Base-by-base conservation (phyloP, 2,113 vertebrate genomes). In the Motacilla tschutschensis region DNA sequence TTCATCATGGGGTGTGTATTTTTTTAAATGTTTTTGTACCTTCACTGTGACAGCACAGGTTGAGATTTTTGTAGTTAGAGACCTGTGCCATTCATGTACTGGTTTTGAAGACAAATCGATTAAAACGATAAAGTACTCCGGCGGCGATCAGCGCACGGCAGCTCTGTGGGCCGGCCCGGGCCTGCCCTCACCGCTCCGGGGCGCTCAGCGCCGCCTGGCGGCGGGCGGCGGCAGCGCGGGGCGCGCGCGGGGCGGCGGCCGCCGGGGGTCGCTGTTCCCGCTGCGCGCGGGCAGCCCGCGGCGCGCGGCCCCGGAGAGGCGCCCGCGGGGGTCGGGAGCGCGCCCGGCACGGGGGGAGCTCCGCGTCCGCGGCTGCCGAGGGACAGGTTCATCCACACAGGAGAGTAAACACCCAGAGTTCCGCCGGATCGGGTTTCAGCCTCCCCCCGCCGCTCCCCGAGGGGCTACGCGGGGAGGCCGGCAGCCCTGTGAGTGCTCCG, bases 71-170 rank as follows among this genome's bases (percentile, higher is more conserved):
- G 88, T 2, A 35, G n/a, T 20, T 25, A 33, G 2, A 63, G 40
- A 7, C 48, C 2, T 1, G 4, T 4, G 29, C 14, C 46, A 8
- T 21, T 50, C 5, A 5, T 1, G 5, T 0, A 5, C 1, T 4
- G 47, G 10, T 41, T 47, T 33, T 4, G 28, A 41, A 50, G 26
- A 12, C 2, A 20, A 63, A 54, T 10, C 1, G 4, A 17, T 5
- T 5, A 15, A 41, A 40, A 20, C 1, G 53, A 17, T 2, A 0
- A 28, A 16, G 24, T 0, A 3, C 7, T 0, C 12, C 16, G 8
- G 33, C 33, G 33, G 33, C 33, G 17, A 14, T 19, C 7, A 3
- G 12, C 1, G 46, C 22, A 9, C 16, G 38, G 14, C 54, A 6
- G 20, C 31, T 5, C 53, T 9, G 31, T 2, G 13, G 33, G 64